Conservation (phyloP, 1,140 invertebrate species). For the Eumeta japonica region DNA sequence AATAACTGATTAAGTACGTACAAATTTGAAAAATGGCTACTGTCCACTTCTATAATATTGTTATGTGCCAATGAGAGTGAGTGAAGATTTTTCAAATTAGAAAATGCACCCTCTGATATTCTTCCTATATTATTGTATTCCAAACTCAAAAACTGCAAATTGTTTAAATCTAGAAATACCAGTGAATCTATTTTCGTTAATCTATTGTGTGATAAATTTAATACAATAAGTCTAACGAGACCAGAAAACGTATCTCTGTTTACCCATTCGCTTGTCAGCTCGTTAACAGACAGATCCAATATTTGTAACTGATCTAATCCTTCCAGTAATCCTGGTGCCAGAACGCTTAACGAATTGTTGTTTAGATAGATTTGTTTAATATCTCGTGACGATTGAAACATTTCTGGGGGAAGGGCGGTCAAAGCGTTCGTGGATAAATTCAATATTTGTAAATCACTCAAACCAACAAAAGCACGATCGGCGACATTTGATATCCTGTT, state of each 20-base stretch:
- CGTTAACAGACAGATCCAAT: slow-evolving; percentile 76
- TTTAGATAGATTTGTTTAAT: slow-evolving; percentile 74
- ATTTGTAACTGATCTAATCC: slow-evolving; percentile 74
- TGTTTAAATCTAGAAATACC: slow-evolving; percentile 74
- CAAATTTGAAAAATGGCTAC: slow-evolving; percentile 71
- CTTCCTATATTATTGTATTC: slow-evolving; percentile 74
- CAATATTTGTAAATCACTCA: slow-evolving; percentile 66
- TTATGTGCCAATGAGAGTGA: slow-evolving; percentile 75
- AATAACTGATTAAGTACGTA: slow-evolving; percentile 73
- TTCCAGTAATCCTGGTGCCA: slow-evolving; percentile 76
- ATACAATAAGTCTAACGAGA: slow-evolving; percentile 68
- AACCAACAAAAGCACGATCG: slow-evolving; percentile 71
- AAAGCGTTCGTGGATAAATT: slow-evolving; percentile 78
- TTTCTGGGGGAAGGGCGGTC: slow-evolving; percentile 72
- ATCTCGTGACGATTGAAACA: slow-evolving; percentile 71
- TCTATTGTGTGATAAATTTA: slow-evolving; percentile 76
- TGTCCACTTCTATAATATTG: slow-evolving; percentile 68
- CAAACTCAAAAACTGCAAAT: slow-evolving; percentile 74
- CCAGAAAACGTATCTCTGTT: slow-evolving; percentile 78
- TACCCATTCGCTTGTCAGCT: slow-evolving; percentile 76
- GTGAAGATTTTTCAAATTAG: slow-evolving; percentile 73
- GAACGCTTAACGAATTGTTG: slow-evolving; percentile 77
- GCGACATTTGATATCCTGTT: slow-evolving; percentile 73
- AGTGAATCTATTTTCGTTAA: slow-evolving; percentile 70
- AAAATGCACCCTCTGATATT: slow-evolving; percentile 74